A percentile compares a stretch with the other conserved stretches of the same genome.
phyloP scores from a whole-genome alignment of 2,888 invertebrate genomes.

The Drosophila mimica region DNA sequence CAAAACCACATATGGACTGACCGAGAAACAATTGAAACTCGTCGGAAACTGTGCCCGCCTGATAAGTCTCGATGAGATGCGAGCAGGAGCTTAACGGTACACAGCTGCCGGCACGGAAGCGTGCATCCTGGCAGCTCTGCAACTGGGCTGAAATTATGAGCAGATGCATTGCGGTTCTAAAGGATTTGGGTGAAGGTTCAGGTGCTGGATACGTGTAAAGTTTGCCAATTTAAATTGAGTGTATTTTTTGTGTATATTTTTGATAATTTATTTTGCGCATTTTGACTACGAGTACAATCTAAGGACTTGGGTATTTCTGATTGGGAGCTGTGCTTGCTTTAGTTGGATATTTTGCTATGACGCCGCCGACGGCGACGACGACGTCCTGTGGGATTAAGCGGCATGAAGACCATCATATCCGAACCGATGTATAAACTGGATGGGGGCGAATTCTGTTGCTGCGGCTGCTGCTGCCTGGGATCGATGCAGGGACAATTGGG shows the following conservation, averaged over 20 bases:
- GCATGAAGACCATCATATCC: slow-evolving; percentile 79
- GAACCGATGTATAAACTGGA: slow-evolving; percentile 51
- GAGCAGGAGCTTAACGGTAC: slow-evolving; percentile 86
- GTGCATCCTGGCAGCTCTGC: slow-evolving; percentile 86
- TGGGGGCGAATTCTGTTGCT: not conserved
- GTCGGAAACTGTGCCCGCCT: slow-evolving; percentile 67
- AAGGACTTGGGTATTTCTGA: not conserved
- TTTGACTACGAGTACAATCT: slow-evolving; percentile 21
- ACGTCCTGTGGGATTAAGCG: slow-evolving; percentile 57
- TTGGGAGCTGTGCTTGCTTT: slow-evolving; percentile 1
- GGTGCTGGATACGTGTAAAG: slow-evolving; percentile 13
- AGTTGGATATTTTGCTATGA: slow-evolving; percentile 22
- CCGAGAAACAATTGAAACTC: slow-evolving; percentile 86
- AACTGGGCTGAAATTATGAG: slow-evolving; percentile 70
- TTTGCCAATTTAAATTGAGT: slow-evolving; percentile 53
- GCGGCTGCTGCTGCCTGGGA: slow-evolving; percentile 62
- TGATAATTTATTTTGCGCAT: slow-evolving; percentile 53
- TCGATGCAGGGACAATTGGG: slow-evolving; percentile 84
- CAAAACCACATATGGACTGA: slow-evolving; percentile 89
- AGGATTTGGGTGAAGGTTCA: not conserved
- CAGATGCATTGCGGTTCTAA: slow-evolving; percentile 27
- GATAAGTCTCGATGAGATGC: slow-evolving; percentile 84
- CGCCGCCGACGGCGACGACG: slow-evolving; percentile 68
- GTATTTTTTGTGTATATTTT: not conserved
- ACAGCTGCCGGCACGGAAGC: slow-evolving; percentile 86